Evolutionary conservation across 2,113 vertebrate genomes (phyloP).

Genomic region (Brachirus orientalis): DNA sequence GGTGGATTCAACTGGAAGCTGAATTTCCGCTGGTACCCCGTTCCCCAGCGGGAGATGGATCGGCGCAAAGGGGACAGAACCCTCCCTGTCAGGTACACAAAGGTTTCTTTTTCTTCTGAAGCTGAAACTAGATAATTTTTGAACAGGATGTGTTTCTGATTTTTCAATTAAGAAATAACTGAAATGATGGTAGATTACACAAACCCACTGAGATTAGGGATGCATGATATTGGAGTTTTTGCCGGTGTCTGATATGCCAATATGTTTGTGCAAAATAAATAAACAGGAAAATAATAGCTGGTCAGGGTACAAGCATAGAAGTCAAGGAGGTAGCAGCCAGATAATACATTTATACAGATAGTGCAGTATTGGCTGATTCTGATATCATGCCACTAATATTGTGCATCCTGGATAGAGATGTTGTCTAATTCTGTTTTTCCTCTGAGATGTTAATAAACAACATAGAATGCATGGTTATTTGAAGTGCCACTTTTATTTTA

Average conservation of each 20-base stretch:
- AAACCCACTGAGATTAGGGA: not conserved
- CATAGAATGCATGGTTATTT: constrained; percentile 16
- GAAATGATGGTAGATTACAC: constrained; percentile 4
- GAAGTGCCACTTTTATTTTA: constrained; percentile 42
- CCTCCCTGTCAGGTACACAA: constrained; percentile 90
- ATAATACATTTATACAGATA: no score
- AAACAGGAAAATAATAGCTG: no score
- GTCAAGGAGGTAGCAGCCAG: no score
- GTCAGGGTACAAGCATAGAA: no score
- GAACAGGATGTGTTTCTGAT: not conserved
- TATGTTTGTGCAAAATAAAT: no score
- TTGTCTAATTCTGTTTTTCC: not conserved
- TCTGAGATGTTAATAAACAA: constrained; percentile 4
- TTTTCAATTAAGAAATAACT: constrained; percentile 9
- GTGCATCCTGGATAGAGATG: not conserved
- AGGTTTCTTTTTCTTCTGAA: not conserved
- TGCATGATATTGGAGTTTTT: no score
- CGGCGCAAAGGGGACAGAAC: constrained; percentile 96
- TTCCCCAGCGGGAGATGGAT: constrained; percentile 98
- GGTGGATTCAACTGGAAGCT: constrained; percentile 99
- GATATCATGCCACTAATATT: no score
- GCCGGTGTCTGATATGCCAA: no score
- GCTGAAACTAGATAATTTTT: not conserved
- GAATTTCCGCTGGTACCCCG: constrained; percentile 98
- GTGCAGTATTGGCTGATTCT: no score